Evolutionary conservation across 2,797 vertebrate genomes (phyloP).

Genomic region (Syncerus caffer): DNA sequence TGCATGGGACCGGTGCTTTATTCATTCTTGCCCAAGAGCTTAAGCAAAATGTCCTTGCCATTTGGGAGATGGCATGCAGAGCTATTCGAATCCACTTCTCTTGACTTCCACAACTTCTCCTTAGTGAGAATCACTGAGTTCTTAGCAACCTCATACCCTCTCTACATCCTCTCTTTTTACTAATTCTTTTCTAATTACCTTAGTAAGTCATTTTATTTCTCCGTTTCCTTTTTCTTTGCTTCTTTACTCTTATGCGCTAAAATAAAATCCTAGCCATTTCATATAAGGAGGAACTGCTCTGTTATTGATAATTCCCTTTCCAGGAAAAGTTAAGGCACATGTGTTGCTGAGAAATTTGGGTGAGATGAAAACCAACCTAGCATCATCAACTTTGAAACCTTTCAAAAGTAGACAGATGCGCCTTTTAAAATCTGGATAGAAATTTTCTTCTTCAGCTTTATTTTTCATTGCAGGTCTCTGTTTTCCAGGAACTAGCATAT

Average conservation of each 20-base stretch:
- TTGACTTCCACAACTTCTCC: neutral
- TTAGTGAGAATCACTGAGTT: neutral
- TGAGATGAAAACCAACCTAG: neutral
- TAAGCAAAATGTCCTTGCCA: neutral
- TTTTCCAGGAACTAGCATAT: neutral
- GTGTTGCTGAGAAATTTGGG: neutral
- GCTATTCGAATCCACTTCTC: neutral
- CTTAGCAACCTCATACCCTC: neutral
- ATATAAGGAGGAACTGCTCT: neutral
- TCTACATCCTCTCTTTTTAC: neutral
- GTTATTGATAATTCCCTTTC: neutral
- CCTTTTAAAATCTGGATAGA: neutral
- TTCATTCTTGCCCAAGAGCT: neutral
- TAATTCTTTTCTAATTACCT: neutral
- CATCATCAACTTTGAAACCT: neutral
- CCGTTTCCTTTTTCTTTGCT: neutral
- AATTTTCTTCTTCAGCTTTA: neutral
- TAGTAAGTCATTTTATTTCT: neutral
- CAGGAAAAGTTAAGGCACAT: neutral
- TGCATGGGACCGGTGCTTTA: neutral
- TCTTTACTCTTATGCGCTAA: neutral
- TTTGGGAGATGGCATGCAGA: neutral
- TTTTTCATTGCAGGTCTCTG: neutral
- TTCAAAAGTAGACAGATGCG: neutral
- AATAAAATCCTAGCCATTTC: neutral